These are phyloP conservation scores for Gambusia yucatana DNA, from an alignment of 2,797 vertebrate species.

Conservation along the genomic window DNA sequence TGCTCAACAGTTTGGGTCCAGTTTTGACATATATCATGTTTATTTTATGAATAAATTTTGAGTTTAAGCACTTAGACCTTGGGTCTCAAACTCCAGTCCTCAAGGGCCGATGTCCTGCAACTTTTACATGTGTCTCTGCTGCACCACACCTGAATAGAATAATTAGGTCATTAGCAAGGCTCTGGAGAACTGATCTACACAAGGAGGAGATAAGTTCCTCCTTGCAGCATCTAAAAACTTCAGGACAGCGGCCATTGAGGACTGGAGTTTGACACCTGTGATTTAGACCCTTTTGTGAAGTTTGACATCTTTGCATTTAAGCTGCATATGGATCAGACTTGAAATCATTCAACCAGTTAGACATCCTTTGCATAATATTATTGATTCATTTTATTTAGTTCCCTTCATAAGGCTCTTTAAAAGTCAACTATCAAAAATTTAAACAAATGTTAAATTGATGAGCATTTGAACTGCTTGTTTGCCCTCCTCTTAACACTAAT, in stretches of 20 bases:
- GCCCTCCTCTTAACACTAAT: constrained; percentile 57
- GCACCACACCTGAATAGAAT: too few relatives aligned
- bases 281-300: background rate
- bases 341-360: constrained; percentile 5
- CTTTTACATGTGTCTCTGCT: too few relatives aligned
- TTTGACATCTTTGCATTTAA: background rate
- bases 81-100: too few relatives aligned
- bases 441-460: constrained; percentile 54
- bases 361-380: constrained; percentile 11
- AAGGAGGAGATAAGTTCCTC: too few relatives aligned
- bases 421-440: constrained; percentile 53
- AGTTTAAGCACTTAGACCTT: background rate
- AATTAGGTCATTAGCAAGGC: too few relatives aligned
- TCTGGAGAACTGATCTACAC: too few relatives aligned
- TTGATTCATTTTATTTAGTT: constrained; percentile 52
- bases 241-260: too few relatives aligned
- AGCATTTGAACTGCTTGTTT: constrained; percentile 62
- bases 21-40: background rate
- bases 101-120: too few relatives aligned
- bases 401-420: constrained; percentile 53
- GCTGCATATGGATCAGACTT: constrained; percentile 45
- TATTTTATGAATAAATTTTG: constrained; percentile 45
- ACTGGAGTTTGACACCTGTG: too few relatives aligned
- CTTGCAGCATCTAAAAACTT: too few relatives aligned
- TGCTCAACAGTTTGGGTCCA: background rate